Evolutionary conservation across 2,113 vertebrate species (phyloP), one percentile per base, ranked within the genome.

Genomic region (Antechinus flavipes): DNA sequence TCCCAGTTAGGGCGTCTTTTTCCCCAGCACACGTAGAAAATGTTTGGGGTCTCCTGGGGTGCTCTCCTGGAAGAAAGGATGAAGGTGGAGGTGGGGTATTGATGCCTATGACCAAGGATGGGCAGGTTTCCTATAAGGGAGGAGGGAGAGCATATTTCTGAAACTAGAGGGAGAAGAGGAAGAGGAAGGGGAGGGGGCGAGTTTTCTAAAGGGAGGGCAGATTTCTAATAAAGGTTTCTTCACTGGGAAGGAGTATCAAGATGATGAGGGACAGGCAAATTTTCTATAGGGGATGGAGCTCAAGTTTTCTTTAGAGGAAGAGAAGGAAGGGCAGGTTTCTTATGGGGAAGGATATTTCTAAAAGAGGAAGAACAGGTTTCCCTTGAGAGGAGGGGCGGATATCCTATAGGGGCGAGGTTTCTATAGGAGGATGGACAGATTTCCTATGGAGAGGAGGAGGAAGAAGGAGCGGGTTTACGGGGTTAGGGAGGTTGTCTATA

Each of bases 391-490:
- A 35, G 93, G 8, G 25, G 27, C 26, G n/a, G 54, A 19, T 5
- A 16, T 52, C 50, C 9, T 52, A 52, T 7, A 84, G 68, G 68
- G 25, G 68, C 2, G 68, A 5, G 6, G 27, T 84, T 27, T 16
- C 54, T 54, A 22, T 23, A 19, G 16, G 54, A 54, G 54, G 50
- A 50, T 23, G 68, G 92, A 54, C 68, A 9, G 19, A 84, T 24
- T 89, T 54, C 52, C 89, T 2, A 91, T 25, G 55, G 94, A 35
- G 54, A 89, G 24, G 7, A 53, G 49, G 91, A 90, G 91, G 35
- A 93, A 56, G 93, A 91, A 84, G 42, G 56, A 94, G 89, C 76
- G 19, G 91, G 30, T 11, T 56, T 93, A 58, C 84, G 93, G 49
- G 53, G 46, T 93, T 58, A 35, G 91, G 93, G 92, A 8, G 58